These are phyloP conservation scores for Syngnathus typhle DNA, from an alignment of 2,113 vertebrate genomes.

Conservation along the genomic window DNA sequence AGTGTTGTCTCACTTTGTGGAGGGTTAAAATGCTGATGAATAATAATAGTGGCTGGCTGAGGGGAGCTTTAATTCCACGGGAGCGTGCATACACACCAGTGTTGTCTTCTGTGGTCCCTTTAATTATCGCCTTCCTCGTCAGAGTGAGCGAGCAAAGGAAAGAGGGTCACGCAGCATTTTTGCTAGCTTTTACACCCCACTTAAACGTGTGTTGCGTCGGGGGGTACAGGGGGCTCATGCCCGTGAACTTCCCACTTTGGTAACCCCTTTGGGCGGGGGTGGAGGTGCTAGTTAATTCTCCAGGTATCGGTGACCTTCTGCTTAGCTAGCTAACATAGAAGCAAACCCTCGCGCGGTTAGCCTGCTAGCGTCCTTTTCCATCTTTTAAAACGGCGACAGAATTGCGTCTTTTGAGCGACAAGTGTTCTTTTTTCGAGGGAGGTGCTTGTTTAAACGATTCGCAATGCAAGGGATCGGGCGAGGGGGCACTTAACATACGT, in stretches of 20 bases:
- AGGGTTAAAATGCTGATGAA: background rate
- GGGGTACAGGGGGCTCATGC: background rate
- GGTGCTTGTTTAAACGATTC: slow-evolving; percentile 46
- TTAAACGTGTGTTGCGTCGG: slow-evolving; percentile 6
- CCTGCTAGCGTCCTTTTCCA: background rate
- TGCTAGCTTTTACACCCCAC: slow-evolving; percentile 26
- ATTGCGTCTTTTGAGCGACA: background rate
- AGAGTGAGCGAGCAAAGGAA: slow-evolving; percentile 13
- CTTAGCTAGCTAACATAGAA: slow-evolving; percentile 8
- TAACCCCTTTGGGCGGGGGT: background rate
- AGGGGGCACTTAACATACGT: slow-evolving; percentile 38
- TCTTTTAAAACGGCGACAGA: background rate
- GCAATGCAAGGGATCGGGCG: slow-evolving; percentile 71
- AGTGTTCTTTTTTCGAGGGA: slow-evolving; percentile 17
- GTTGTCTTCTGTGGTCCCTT: slow-evolving; percentile 48
- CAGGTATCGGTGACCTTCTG: slow-evolving; percentile 61
- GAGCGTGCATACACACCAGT: background rate
- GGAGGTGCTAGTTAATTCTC: background rate
- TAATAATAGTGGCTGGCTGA: background rate
- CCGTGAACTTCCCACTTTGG: background rate
- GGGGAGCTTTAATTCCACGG: background rate
- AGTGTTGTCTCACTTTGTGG: slow-evolving; percentile 33
- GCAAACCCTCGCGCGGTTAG: background rate
- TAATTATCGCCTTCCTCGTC: slow-evolving; percentile 29
- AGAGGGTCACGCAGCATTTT: slow-evolving; percentile 43